Percentiles rank a stretch among this genome's conserved stretches.
phyloP scores from a whole-genome alignment of 2,113 vertebrate species.

The Benitochromis conjunctus region DNA sequence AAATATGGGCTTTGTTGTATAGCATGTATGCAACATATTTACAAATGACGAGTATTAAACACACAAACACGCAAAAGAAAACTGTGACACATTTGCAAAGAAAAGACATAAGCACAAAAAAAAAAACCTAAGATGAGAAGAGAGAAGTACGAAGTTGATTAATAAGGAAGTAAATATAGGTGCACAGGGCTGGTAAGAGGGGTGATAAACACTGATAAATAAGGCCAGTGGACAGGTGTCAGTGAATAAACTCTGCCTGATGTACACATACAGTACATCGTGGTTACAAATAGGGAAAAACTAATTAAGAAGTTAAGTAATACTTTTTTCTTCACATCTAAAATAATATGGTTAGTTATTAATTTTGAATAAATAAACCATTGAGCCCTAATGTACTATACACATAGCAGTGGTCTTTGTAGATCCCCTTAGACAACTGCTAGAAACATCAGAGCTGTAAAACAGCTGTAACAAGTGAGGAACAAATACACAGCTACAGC shows the following conservation, averaged over 20 bases:
- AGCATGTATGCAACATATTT: background rate
- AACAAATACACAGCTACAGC: background rate
- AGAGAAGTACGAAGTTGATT: background rate
- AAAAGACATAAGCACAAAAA: background rate
- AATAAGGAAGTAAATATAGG: background rate
- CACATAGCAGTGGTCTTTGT: background rate
- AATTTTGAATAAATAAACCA: background rate
- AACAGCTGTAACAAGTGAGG: background rate
- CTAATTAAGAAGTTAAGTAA: background rate
- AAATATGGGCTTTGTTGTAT: background rate
- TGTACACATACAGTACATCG: background rate
- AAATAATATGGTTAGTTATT: background rate
- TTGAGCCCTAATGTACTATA: background rate
- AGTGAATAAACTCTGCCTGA: background rate
- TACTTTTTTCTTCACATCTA: background rate
- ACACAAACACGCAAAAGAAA: background rate
- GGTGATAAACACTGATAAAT: background rate
- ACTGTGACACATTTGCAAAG: background rate
- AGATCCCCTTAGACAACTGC: background rate
- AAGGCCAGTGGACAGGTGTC: background rate
- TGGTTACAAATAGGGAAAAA: background rate
- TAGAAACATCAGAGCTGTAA: background rate
- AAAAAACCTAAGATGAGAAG: background rate
- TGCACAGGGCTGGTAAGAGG: background rate
- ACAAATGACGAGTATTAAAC: background rate